Percentiles rank a stretch among this genome's conserved stretches.
Evolutionary conservation across 2,888 invertebrate species (phyloP).

Genomic region (Sisyra nigra): DNA sequence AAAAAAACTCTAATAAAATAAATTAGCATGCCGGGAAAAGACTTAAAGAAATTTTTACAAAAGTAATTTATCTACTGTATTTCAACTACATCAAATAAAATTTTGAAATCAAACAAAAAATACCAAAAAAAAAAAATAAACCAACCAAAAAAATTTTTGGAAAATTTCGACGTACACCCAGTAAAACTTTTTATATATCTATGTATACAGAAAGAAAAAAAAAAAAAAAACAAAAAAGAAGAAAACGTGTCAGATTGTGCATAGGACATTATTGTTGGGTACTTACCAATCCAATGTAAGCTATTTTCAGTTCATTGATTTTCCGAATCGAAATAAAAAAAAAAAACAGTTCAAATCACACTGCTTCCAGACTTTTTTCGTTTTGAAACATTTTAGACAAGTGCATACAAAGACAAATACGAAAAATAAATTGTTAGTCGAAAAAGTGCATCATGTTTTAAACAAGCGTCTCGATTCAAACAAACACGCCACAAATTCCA

Average conservation of each 20-base stretch:
- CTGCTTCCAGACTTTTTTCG: conserved; percentile 6
- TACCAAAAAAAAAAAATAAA: conserved; percentile 10
- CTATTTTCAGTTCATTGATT: no score
- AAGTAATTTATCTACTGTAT: no score
- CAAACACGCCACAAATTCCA: no score
- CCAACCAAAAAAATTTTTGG: conserved; percentile 5
- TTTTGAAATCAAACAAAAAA: conserved; percentile 7
- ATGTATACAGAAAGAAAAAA: neutral
- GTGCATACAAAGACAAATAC: no score
- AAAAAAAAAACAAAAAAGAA: neutral
- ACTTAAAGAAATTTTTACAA: conserved; percentile 24
- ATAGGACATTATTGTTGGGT: neutral
- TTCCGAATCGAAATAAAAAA: conserved; percentile 11
- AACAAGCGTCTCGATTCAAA: no score
- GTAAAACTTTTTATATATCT: neutral
- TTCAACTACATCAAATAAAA: conserved; percentile 6
- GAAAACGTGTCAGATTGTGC: neutral
- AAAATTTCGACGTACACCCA: neutral
- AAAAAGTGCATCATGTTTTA: no score
- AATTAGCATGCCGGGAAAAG: conserved; percentile 38
- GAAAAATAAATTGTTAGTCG: no score
- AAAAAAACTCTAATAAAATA: neutral
- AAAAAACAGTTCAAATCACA: conserved; percentile 13
- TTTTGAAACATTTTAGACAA: conserved; percentile 11
- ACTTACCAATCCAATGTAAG: no score